Conservation (phyloP, 2,888 invertebrate species). For the Bhutanitis thaidina region DNA sequence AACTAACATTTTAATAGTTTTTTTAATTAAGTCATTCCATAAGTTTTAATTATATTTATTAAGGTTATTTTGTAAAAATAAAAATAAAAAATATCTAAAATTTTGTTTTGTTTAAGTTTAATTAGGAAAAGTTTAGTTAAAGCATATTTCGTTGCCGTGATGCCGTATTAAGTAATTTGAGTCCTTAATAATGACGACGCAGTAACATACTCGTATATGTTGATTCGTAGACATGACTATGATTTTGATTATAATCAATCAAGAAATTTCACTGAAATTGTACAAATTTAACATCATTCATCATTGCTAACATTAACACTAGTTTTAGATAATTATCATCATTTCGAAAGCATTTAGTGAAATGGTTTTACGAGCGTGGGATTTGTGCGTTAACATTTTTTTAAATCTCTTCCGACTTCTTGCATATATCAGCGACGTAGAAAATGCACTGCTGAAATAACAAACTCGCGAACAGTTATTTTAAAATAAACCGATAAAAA, state of each 20-base stretch:
- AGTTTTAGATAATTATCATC: conserved; percentile 18
- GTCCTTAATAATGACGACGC: no score
- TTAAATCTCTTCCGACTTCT: conserved; percentile 56
- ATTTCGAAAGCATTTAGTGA: conserved; percentile 77
- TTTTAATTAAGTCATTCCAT: no score
- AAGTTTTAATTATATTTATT: no score
- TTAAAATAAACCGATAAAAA: conserved; percentile 9
- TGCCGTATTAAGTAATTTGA: no score
- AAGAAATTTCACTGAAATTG: neutral
- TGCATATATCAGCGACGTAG: conserved; percentile 53
- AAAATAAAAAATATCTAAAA: no score
- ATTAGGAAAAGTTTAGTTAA: no score
- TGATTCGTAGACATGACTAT: neutral
- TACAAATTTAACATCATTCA: neutral
- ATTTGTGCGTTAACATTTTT: conserved; percentile 71
- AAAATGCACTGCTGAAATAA: conserved; percentile 66
- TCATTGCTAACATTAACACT: neutral
- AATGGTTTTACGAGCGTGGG: conserved; percentile 80
- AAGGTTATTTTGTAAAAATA: no score
- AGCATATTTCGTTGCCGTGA: no score
- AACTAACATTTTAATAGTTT: no score
- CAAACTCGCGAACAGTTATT: conserved; percentile 31
- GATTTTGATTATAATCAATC: neutral
- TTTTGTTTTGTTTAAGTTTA: no score
- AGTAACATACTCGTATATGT: no score